These are phyloP conservation scores for Hyla sarda DNA, from an alignment of 2,113 vertebrate species.

Conservation along the genomic window DNA sequence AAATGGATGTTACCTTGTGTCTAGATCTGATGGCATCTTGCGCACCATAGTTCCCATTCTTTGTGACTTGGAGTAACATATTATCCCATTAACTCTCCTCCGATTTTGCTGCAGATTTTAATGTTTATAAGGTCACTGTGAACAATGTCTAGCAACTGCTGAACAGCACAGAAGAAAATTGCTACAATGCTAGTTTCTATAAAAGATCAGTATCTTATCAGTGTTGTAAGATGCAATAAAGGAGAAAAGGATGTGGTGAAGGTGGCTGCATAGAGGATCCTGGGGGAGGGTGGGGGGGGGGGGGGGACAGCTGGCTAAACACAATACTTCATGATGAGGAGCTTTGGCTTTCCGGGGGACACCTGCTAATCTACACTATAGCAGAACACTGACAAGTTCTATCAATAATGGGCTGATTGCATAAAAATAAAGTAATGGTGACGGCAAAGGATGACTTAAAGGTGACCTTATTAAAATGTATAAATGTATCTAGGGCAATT, in stretches of 20 bases:
- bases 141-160: slow-evolving; percentile 41
- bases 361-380: slow-evolving; percentile 19
- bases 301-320: slow-evolving; percentile 26
- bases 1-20: slow-evolving; percentile 39
- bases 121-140: slow-evolving; percentile 48
- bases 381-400: not conserved
- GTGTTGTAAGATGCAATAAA: slow-evolving; percentile 48
- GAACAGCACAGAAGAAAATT: slow-evolving; percentile 48
- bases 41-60: not conserved
- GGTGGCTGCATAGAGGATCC: slow-evolving; percentile 7
- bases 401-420: not conserved
- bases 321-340: slow-evolving; percentile 20
- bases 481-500: not conserved
- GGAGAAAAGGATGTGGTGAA: slow-evolving; percentile 3
- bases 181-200: slow-evolving; percentile 43
- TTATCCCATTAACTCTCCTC: slow-evolving; percentile 47
- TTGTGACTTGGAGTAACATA: slow-evolving; percentile 40
- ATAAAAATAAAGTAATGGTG: not conserved
- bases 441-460: not conserved
- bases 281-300: not conserved
- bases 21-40: slow-evolving; percentile 32
- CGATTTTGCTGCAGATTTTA: slow-evolving; percentile 42
- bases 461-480: not conserved
- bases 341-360: not conserved
- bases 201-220: slow-evolving; percentile 52